Evolutionary conservation across 2,113 vertebrate species (phyloP).

Genomic region (Psettodes erumei): DNA sequence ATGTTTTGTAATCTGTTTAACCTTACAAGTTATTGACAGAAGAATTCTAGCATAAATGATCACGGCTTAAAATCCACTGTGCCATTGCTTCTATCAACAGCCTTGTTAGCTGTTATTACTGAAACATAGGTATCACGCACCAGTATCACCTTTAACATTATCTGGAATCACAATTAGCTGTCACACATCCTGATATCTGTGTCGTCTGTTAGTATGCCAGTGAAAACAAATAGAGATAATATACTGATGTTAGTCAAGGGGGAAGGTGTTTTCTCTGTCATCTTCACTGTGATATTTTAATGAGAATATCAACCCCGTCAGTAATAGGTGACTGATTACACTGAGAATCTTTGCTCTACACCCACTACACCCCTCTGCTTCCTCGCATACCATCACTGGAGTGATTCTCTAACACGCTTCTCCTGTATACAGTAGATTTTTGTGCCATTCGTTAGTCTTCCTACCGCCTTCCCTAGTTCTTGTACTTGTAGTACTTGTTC

Average conservation of each 20-base stretch:
- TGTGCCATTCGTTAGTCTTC: not conserved
- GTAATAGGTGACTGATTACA: slow-evolving; percentile 44
- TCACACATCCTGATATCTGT: slow-evolving; percentile 36
- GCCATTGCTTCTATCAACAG: slow-evolving; percentile 13
- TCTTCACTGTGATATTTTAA: slow-evolving; percentile 48
- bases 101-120: slow-evolving; percentile 31
- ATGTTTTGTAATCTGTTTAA: not conserved
- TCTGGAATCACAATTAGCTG: slow-evolving; percentile 16
- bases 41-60: not conserved
- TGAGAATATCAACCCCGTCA: slow-evolving; percentile 59
- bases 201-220: slow-evolving; percentile 39
- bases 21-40: not conserved
- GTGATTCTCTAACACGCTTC: not conserved
- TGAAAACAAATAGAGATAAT: slow-evolving; percentile 45
- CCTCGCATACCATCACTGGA: not conserved
- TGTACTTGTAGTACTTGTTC: not conserved
- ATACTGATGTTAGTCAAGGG: slow-evolving; percentile 7
- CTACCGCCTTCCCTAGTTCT: too few species aligned
- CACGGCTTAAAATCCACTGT: not conserved
- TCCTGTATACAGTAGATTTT: not conserved
- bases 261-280: slow-evolving; percentile 23
- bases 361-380: not conserved
- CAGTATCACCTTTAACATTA: slow-evolving; percentile 33
- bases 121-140: slow-evolving; percentile 9
- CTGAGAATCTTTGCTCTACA: slow-evolving; percentile 13